Conservation (phyloP, 1,140 invertebrate species). For the Oryzaephilus surinamensis region DNA sequence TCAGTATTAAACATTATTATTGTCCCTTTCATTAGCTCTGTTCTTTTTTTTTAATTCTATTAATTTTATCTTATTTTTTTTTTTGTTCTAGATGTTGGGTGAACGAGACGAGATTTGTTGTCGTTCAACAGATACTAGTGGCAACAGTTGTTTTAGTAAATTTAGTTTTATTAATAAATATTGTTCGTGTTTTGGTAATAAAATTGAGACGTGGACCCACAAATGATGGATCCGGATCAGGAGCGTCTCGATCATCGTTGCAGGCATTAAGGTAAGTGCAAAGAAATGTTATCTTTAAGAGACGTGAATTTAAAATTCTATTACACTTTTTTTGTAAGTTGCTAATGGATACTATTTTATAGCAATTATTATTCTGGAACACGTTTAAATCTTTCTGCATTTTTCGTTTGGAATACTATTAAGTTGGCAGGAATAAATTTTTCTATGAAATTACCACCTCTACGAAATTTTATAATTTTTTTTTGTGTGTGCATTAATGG, state of each 20-base stretch:
- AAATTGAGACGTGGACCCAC: conserved; percentile 59
- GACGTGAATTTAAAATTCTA: background rate
- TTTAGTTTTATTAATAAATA: conserved; percentile 84
- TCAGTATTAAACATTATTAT: no score
- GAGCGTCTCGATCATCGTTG: conserved; percentile 56
- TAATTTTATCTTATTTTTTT: conserved; percentile 2
- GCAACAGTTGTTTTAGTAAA: conserved; percentile 72
- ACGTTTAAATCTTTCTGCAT: no score
- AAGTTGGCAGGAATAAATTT: no score
- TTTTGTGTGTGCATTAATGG: no score
- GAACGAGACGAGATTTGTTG: conserved; percentile 55
- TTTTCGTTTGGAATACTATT: no score
- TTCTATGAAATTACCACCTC: no score
- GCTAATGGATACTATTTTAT: no score
- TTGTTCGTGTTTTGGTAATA: conserved; percentile 80
- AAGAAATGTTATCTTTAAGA: background rate
- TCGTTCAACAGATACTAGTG: conserved; percentile 68
- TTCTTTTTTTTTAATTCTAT: no score
- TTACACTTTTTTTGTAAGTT: no score
- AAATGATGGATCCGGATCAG: conserved; percentile 31
- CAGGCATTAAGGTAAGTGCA: conserved; percentile 63
- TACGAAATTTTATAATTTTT: no score
- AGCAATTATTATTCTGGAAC: no score
- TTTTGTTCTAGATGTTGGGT: conserved; percentile 69
- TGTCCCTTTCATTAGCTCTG: background rate